Base-by-base conservation (phyloP, 2,888 invertebrate genomes). In the Drosophila austrosaltans region DNA sequence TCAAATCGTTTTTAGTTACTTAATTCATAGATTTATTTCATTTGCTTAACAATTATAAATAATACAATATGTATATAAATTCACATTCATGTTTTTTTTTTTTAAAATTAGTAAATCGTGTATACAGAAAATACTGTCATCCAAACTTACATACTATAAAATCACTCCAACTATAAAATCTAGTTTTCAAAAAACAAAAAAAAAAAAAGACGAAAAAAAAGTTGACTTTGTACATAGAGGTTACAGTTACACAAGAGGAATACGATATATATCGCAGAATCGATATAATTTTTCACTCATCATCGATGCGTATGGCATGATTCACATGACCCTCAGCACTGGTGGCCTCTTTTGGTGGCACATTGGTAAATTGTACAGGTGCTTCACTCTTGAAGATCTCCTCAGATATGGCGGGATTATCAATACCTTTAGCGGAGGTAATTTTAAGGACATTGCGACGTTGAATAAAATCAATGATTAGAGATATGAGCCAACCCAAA, bases 401-500 rank as follows among this genome's bases (percentile, higher is more conserved):
- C 8, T 81, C 81, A 1, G 74, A 71, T 10, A 77, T 69, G 16
- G 77, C 82, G 4, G 72, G 81, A 66, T 86, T 86, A 12, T 86
- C 82, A 48, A 85, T 84, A 40, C 77, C 81, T 30, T 80, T 80
- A 7, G 48, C 48, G 7, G 75, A 72, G 3, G 90, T 91, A 42
- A 92, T 90, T 64, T 87, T 89, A 1, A 90, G 70, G 1, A 92
- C 83, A 59, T 87, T 91, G 25, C 82, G 89, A 16, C 89, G 87
- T 69, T 91, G 90, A 28, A 91, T 66, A 3, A 96, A 78, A 69
- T 91, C 90, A 28, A 90, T 95, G 22, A 94, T 81, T 30, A 95
- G 93, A n/a, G 97, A 97, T 42, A 95, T 95, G 2, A 94, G 64
- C 53, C 96, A 92, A 0, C 98, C 98, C 10, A 96, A 93, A 10